Base-by-base conservation (phyloP, 2,888 invertebrate genomes). In the Cantharis flavilabris region DNA sequence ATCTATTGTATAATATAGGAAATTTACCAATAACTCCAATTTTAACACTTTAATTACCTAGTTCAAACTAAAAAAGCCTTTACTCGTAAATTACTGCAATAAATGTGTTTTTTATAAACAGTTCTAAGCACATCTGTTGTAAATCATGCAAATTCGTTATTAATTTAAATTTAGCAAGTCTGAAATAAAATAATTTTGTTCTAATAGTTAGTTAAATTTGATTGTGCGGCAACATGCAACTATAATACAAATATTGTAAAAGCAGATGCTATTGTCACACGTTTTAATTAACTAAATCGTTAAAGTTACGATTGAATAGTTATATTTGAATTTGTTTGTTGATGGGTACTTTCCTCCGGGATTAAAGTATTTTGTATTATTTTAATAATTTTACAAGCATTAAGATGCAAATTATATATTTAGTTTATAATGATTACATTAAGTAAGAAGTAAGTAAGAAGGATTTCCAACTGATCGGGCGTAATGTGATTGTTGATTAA, bases 191-290 rank as follows among this genome's bases (percentile, higher is more conserved):
- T 77, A 72, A 77, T 75, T 69, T 69, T 75, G 64, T 70, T 69
- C 75, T 69, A 65, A 75, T 20, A 75, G 72, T 74, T 76, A 71
- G 72, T 78, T 71, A 67, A 30, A 18, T 73, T 20, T 79, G 78
- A 79, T 76, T 73, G 73, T 71, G 20, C 33, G 62, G 62, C 63
- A 70, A 72, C 78, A 79, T 79, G 78, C 78, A 65, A 79, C 16
- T 49, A 71, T 63, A 64, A 67, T 70, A 30, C 70, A 63, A 78
- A 73, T 20, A 67, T 71, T 75, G 49, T n/a, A 70, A 65, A 76
- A 78, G 72, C 78, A 79, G 76, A 79, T 79, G 78, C 76, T 64
- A 63, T 71, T 49, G 76, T 79, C 78, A 72, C 78, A 76, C 78
- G 78, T 79, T 76, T 76, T 76, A 76, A 79, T 79, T 76, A 79